phyloP scores from a whole-genome alignment of 1,140 invertebrate species.

The Hetaerina americana region DNA sequence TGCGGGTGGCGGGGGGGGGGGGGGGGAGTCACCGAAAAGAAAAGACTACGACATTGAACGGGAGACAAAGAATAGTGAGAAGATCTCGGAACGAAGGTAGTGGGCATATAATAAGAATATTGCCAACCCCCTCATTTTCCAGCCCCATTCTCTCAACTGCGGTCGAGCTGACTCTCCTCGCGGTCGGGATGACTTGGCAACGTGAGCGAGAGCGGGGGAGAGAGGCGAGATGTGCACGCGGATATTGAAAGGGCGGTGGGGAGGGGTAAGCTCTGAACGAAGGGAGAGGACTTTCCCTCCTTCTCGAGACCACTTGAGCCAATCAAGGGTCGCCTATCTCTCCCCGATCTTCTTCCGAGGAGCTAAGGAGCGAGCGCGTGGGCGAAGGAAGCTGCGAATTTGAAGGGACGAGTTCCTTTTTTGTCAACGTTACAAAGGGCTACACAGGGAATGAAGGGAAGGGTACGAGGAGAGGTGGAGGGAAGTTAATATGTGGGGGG shows the following conservation, averaged over 20 bases:
- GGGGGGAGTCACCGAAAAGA: not conserved
- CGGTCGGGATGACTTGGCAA: not conserved
- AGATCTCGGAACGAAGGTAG: not conserved
- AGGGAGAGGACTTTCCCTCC: no score
- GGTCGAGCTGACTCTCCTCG: not conserved
- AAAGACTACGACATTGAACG: not conserved
- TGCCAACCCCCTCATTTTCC: no score
- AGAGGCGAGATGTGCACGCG: not conserved
- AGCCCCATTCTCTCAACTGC: not conserved
- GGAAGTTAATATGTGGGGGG: no score
- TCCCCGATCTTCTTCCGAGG: not conserved
- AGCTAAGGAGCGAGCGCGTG: not conserved
- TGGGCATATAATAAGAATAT: no score
- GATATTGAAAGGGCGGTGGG: not conserved
- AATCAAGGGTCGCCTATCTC: not conserved
- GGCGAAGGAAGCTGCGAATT: not conserved
- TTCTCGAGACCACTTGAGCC: not conserved
- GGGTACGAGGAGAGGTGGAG: no score
- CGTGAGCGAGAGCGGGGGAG: no score
- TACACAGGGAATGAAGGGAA: no score
- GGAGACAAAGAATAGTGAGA: not conserved
- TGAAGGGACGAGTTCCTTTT: no score
- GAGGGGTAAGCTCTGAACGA: no score
- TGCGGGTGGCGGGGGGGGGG: no score
- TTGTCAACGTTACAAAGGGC: no score